phyloP scores from a whole-genome alignment of 1,140 invertebrate genomes.

The Cyclina sinensis region DNA sequence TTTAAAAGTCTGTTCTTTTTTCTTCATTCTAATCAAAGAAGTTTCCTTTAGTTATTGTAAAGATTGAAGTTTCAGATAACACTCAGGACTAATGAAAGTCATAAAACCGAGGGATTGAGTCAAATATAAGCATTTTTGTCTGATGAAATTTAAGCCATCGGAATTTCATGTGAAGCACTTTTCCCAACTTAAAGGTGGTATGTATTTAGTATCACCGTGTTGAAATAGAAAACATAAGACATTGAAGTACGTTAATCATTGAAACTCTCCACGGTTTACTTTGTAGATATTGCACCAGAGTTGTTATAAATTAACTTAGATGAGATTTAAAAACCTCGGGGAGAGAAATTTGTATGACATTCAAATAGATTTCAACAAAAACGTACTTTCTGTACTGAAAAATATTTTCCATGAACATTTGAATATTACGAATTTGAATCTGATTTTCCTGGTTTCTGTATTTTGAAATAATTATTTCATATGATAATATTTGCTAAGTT shows the following conservation, averaged over 20 bases:
- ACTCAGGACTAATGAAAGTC: background rate
- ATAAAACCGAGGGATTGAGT: background rate
- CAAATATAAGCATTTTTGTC: background rate
- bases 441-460: too few species aligned
- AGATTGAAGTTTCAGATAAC: constrained; percentile 12
- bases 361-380: too few species aligned
- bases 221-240: constrained; percentile 28
- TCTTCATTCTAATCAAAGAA: background rate
- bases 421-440: too few species aligned
- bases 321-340: too few species aligned
- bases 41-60: background rate
- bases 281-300: too few species aligned
- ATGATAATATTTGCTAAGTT: too few species aligned
- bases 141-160: constrained; percentile 20
- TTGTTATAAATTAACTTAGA: too few species aligned
- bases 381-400: too few species aligned
- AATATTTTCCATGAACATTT: too few species aligned
- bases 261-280: too few species aligned
- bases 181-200: constrained; percentile 13
- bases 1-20: background rate
- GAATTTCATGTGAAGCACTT: constrained; percentile 24
- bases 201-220: constrained; percentile 14
- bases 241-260: background rate
- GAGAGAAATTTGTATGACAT: too few species aligned
- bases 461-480: too few species aligned